Evolutionary conservation across 2,797 vertebrate genomes (phyloP), one percentile per base, ranked within the genome.

Genomic region (Acrocephalus scirpaceus): DNA sequence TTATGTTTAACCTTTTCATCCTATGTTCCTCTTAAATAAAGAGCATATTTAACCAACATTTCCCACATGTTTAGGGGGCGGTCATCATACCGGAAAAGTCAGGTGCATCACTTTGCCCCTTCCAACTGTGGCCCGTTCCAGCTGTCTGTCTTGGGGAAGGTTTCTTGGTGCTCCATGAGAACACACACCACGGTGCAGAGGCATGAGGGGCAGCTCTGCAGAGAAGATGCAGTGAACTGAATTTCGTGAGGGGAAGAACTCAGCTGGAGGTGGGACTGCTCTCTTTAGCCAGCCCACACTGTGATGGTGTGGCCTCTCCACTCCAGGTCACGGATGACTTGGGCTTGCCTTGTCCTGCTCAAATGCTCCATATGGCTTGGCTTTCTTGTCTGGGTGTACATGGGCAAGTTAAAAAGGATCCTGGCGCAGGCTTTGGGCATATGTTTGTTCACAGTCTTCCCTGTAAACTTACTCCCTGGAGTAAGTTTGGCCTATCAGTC

Each of bases 151-250:
- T 26, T 2, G 3, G 23, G 13, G 29, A 83, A 51, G 29, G 1
- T 70, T 51, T 73, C 18, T 51, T 69, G 36, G 8, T 3, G 1
- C 25, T 48, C 56, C 17, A 3, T 21, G 26, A 8, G n/a, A 44
- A 6, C 23, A 16, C 7, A 9, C 4, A 15, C 15, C 27, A 26
- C 0, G 2, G n/a, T 23, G 40, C 32, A 54, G 47, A 19, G n/a
- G 8, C 10, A 7, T 19, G 34, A 62, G 42, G 56, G 14, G 29
- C 56, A 92, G 19, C 26, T 19, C n/a, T 45, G 2, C 32, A 73
- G 44, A 80, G 50, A 58, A 70, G 38, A 18, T n/a, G 20, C 14
- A 22, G 6, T 23, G 58, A 58, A 22, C 30, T 73, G 60, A 18
- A 67, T 86, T 69, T 58, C 7, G 0, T 36, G 60, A 77, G 20